A percentile compares a stretch with the other conserved stretches of the same genome.
Evolutionary conservation across 1,140 invertebrate species (phyloP).

Genomic region (Melitaea cinxia): DNA sequence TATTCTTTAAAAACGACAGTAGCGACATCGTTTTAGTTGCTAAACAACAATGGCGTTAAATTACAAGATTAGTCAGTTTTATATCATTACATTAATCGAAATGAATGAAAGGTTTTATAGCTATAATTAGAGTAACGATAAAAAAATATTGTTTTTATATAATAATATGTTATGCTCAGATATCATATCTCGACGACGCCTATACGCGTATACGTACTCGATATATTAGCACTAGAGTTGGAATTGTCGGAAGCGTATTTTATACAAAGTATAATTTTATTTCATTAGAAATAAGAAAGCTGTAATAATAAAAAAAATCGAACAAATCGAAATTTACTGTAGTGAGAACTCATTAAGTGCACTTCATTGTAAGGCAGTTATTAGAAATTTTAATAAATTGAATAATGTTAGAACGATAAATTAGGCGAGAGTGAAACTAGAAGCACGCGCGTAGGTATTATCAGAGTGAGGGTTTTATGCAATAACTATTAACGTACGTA

Average conservation of each 20-base stretch:
- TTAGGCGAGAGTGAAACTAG: slow-evolving; percentile 21
- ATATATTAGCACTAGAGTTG: slow-evolving; percentile 35
- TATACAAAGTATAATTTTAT: slow-evolving; percentile 45
- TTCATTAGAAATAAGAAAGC: slow-evolving; percentile 47
- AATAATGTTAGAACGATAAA: slow-evolving; percentile 17
- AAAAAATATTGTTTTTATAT: slow-evolving; percentile 3
- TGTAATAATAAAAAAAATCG: slow-evolving; percentile 44
- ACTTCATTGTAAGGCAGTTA: slow-evolving; percentile 67
- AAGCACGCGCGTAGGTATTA: slow-evolving; percentile 5
- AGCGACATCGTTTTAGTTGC: not conserved
- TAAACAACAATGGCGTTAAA: not conserved
- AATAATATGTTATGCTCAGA: slow-evolving; percentile 39
- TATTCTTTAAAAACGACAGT: not conserved
- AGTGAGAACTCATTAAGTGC: slow-evolving; percentile 74
- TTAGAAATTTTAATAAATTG: slow-evolving; percentile 31
- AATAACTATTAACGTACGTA: slow-evolving; percentile 2
- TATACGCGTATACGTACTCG: slow-evolving; percentile 57
- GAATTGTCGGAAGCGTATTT: slow-evolving; percentile 28
- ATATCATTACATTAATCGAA: not conserved
- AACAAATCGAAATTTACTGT: slow-evolving; percentile 57
- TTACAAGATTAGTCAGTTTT: not conserved
- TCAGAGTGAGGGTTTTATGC: slow-evolving; percentile 1
- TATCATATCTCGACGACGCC: slow-evolving; percentile 52
- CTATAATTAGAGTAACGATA: not conserved
- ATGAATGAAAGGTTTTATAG: not conserved